Percentiles rank a stretch among this genome's conserved stretches.
Evolutionary conservation across 2,888 invertebrate species (phyloP).

Genomic region (Cactoblastis cactorum): DNA sequence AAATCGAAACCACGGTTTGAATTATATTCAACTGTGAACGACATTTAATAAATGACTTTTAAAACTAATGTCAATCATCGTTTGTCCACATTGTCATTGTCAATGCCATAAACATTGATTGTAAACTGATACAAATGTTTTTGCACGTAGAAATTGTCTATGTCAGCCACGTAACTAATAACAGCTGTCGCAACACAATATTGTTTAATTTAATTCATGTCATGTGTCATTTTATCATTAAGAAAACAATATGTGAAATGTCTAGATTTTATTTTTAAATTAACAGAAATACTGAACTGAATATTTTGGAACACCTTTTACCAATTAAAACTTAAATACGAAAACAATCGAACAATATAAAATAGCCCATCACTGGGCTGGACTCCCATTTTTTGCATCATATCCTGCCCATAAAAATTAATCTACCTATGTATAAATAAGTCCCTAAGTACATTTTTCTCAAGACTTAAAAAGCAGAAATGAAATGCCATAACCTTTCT

Average conservation of each 20-base stretch:
- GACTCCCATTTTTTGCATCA: no score
- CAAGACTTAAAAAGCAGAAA: neutral
- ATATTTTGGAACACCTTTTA: no score
- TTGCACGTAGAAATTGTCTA: neutral
- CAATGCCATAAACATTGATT: neutral
- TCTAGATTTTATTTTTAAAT: no score
- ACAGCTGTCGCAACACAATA: neutral
- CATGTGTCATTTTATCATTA: neutral
- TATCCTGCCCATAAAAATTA: no score
- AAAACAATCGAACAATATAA: no score
- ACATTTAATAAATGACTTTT: slow-evolving; percentile 1
- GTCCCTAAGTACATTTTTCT: neutral
- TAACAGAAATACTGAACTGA: no score
- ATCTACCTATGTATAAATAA: no score
- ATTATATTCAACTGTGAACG: slow-evolving; percentile 1
- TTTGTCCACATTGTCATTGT: slow-evolving; percentile 5
- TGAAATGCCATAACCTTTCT: slow-evolving; percentile 6
- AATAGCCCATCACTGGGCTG: no score
- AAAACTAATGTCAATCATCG: slow-evolving; percentile 12
- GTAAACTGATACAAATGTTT: neutral
- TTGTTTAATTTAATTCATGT: no score
- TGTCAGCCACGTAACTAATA: neutral
- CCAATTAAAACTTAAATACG: no score
- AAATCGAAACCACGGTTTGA: slow-evolving; percentile 4
- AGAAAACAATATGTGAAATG: no score